phyloP scores from a whole-genome alignment of 1,140 invertebrate genomes.

The Nasonia vitripennis region DNA sequence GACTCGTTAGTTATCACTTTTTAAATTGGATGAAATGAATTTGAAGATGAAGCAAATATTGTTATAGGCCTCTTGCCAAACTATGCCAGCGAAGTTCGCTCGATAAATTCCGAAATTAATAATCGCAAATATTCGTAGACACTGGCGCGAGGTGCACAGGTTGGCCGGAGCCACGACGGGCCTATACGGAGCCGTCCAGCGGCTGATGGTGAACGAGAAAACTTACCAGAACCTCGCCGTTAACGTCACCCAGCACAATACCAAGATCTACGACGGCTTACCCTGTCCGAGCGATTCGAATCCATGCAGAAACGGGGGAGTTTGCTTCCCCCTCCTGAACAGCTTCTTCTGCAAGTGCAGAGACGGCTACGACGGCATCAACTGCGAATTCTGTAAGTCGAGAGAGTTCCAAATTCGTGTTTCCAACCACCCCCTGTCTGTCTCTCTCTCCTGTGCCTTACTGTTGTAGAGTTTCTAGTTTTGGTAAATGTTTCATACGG shows the following conservation, averaged over 20 bases:
- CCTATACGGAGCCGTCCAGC: conserved; percentile 89
- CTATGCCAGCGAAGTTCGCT: no score
- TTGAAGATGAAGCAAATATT: conserved; percentile 4
- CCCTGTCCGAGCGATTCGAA: conserved; percentile 80
- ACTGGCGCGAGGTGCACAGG: conserved; percentile 82
- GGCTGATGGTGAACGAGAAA: conserved; percentile 88
- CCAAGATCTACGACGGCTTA: conserved; percentile 80
- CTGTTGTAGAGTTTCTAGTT: background rate
- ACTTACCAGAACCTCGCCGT: conserved; percentile 76
- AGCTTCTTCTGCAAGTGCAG: conserved; percentile 84
- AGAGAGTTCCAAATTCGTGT: background rate
- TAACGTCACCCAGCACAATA: conserved; percentile 73
- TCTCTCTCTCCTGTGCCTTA: background rate
- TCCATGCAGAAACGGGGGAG: conserved; percentile 85
- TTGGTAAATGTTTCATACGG: background rate
- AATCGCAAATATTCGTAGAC: conserved; percentile 68
- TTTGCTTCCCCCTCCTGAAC: conserved; percentile 84
- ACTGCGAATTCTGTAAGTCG: conserved; percentile 83
- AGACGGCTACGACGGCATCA: conserved; percentile 80
- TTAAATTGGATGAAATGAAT: background rate
- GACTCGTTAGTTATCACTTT: conserved; percentile 2
- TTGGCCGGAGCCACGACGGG: conserved; percentile 84
- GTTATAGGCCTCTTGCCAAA: no score
- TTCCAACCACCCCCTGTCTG: background rate
- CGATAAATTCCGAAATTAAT: conserved; percentile 3